Conservation (phyloP, 1,140 invertebrate species). For the Sesamia nonagrioides region DNA sequence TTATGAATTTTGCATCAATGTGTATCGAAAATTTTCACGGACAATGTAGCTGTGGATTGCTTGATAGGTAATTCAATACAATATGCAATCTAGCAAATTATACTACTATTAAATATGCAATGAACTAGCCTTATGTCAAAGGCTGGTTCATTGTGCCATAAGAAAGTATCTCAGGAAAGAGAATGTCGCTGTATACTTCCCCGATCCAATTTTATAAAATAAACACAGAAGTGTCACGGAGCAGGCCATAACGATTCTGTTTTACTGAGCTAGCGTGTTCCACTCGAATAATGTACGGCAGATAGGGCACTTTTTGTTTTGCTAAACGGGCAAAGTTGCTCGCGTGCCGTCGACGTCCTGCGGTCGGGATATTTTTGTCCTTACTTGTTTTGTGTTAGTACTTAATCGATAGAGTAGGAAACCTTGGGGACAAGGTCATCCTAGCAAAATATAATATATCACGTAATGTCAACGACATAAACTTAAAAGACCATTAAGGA, state of each 20-base stretch:
- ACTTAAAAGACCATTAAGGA: conserved; percentile 1
- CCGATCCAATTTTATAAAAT: conserved; percentile 15
- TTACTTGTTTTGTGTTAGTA: conserved; percentile 31
- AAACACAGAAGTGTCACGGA: conserved; percentile 22
- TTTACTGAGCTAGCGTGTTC: conserved; percentile 56
- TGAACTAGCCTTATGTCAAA: no score
- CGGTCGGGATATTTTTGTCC: conserved; percentile 50
- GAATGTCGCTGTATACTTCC: neutral
- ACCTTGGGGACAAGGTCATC: conserved; percentile 46
- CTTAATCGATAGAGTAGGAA: conserved; percentile 46
- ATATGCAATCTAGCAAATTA: neutral
- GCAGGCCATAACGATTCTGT: conserved; percentile 33
- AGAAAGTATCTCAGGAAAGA: neutral
- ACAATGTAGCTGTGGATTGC: neutral
- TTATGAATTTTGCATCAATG: neutral
- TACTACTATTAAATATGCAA: neutral
- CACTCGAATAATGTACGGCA: conserved; percentile 49
- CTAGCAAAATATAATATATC: conserved; percentile 14
- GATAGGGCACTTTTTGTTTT: conserved; percentile 54
- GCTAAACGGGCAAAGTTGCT: conserved; percentile 57
- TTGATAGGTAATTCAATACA: neutral
- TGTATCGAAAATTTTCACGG: neutral
- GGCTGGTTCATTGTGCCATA: neutral
- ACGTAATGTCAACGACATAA: conserved; percentile 15
- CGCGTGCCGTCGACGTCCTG: conserved; percentile 52